Evolutionary conservation across 2,888 invertebrate genomes (phyloP).

Genomic region (Pogonocherus hispidulus): DNA sequence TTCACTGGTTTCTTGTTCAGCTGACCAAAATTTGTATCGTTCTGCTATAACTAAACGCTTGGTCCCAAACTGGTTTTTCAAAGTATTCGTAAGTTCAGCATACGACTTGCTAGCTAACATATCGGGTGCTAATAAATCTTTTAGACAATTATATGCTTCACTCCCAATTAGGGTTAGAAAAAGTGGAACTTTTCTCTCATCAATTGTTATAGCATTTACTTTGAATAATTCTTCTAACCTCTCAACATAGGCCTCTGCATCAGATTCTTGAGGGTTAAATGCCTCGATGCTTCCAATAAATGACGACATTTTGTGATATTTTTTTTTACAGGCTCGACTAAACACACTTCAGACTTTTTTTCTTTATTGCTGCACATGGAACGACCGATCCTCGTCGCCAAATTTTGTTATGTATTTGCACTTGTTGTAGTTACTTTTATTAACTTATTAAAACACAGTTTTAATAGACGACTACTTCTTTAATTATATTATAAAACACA

Average conservation of each 20-base stretch:
- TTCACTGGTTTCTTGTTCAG: constrained; percentile 45
- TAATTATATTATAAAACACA: too few relatives aligned
- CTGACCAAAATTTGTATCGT: constrained; percentile 52
- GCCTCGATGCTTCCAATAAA: constrained; percentile 41
- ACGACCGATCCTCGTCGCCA: neutral
- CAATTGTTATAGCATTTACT: constrained; percentile 43
- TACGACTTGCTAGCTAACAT: constrained; percentile 41
- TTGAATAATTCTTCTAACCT: constrained; percentile 50
- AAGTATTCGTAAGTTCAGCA: constrained; percentile 38
- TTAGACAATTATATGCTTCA: constrained; percentile 47
- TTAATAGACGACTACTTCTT: too few relatives aligned
- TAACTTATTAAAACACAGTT: too few relatives aligned
- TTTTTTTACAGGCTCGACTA: neutral
- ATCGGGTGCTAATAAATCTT: constrained; percentile 43
- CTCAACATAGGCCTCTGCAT: constrained; percentile 45
- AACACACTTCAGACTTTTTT: neutral
- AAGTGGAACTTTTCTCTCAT: constrained; percentile 45
- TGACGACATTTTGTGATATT: constrained; percentile 29
- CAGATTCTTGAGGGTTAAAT: constrained; percentile 37
- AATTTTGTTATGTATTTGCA: neutral
- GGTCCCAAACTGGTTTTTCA: constrained; percentile 44
- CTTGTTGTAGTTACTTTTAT: too few relatives aligned
- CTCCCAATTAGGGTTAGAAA: constrained; percentile 51
- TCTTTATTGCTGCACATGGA: neutral
- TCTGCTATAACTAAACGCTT: constrained; percentile 51